Percentiles rank a stretch among this genome's conserved stretches.
Conservation (phyloP, 2,888 invertebrate species). For the Aphelenchoides bicaudatus region DNA sequence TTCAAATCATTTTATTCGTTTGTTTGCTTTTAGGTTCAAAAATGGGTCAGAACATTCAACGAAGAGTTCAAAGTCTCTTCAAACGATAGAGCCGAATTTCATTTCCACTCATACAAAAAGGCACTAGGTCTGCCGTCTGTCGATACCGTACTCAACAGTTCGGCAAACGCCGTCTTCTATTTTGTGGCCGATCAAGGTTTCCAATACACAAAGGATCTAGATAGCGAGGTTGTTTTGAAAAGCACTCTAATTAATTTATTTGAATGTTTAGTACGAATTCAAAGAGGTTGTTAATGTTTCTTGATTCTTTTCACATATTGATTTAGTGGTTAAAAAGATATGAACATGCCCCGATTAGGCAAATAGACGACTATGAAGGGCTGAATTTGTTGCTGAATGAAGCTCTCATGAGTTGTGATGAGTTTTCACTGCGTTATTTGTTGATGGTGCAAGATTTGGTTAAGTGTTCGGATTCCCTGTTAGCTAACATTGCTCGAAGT, state of each 20-base stretch:
- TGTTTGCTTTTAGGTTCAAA: constrained; percentile 26
- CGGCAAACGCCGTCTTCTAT: constrained; percentile 25
- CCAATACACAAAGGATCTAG: constrained; percentile 21
- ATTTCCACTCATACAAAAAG: constrained; percentile 28
- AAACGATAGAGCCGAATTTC: constrained; percentile 28
- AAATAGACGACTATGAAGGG: constrained; percentile 16
- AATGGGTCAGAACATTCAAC: constrained; percentile 35
- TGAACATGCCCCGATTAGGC: constrained; percentile 29
- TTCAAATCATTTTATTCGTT: neutral
- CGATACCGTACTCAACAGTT: constrained; percentile 25
- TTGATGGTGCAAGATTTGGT: constrained; percentile 25
- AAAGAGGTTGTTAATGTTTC: neutral
- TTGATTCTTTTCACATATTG: constrained; percentile 21
- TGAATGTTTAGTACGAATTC: constrained; percentile 25
- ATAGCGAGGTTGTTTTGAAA: constrained; percentile 24
- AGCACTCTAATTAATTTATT: neutral
- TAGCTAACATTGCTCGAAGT: constrained; percentile 26
- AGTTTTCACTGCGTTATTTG: constrained; percentile 22
- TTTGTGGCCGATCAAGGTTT: constrained; percentile 32
- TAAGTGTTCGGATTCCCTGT: constrained; percentile 18
- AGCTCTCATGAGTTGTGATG: constrained; percentile 21
- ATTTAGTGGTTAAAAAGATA: constrained; percentile 28
- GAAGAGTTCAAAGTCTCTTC: constrained; percentile 19
- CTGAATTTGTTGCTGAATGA: constrained; percentile 29
- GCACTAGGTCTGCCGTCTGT: constrained; percentile 21